Percentiles rank a stretch among this genome's conserved stretches.
phyloP scores from a whole-genome alignment of 2,888 invertebrate species.

The Choreutis nemorana region DNA sequence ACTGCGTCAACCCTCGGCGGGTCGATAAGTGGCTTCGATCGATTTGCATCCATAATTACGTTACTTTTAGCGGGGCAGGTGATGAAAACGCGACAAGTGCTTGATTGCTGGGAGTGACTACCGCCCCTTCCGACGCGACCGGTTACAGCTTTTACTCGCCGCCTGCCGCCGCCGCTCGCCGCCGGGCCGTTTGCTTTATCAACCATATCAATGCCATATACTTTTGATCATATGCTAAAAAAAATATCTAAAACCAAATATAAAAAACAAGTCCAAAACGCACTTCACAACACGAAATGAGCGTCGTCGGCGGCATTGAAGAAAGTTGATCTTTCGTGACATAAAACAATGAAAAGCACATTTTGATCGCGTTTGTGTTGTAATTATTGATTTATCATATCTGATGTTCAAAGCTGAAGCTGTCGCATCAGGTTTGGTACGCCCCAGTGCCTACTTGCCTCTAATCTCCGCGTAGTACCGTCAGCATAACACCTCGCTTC shows the following conservation, averaged over 20 bases:
- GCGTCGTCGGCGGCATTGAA: no score
- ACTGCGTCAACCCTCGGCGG: slow-evolving; percentile 53
- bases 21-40: slow-evolving; percentile 58
- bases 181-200: slow-evolving; percentile 1
- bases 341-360: slow-evolving; percentile 4
- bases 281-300: no score
- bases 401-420: slow-evolving; percentile 49
- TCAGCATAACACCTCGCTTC: slow-evolving; percentile 38
- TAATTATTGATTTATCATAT: slow-evolving; percentile 60
- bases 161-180: slow-evolving; percentile 7
- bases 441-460: slow-evolving; percentile 40
- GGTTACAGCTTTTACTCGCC: slow-evolving; percentile 39
- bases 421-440: slow-evolving; percentile 50
- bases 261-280: no score
- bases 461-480: slow-evolving; percentile 41
- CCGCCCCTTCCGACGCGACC: slow-evolving; percentile 52
- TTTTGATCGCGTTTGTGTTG: slow-evolving; percentile 21
- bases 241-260: background rate
- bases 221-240: no score
- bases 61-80: slow-evolving; percentile 59
- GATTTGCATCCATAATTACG: slow-evolving; percentile 65
- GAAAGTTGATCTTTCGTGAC: background rate
- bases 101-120: slow-evolving; percentile 45
- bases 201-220: no score
- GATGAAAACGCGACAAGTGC: slow-evolving; percentile 64